Percentiles rank a stretch among this genome's conserved stretches.
phyloP scores from a whole-genome alignment of 2,888 invertebrate genomes.

The Lamproptera curius region DNA sequence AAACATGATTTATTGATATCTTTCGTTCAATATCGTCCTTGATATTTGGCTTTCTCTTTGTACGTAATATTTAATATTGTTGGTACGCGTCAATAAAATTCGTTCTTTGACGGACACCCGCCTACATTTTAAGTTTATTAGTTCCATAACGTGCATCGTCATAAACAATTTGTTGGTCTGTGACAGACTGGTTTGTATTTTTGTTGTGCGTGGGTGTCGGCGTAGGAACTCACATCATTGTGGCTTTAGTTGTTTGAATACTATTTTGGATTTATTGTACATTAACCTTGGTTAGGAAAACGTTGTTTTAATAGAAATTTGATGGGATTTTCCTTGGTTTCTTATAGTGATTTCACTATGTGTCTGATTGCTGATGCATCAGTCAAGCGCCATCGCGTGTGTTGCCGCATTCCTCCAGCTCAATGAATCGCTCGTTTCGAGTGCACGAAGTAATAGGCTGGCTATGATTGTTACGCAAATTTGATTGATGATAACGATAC shows the following conservation, averaged over 20 bases:
- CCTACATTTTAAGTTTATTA: slow-evolving; percentile 24
- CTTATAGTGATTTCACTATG: too few species aligned
- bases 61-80: slow-evolving; percentile 1
- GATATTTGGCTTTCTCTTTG: slow-evolving; percentile 1
- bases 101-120: slow-evolving; percentile 18
- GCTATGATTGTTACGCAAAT: slow-evolving; percentile 73
- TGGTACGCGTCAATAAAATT: slow-evolving; percentile 14
- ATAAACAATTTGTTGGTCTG: slow-evolving; percentile 19
- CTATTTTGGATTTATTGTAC: slow-evolving; percentile 8
- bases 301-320: slow-evolving; percentile 18
- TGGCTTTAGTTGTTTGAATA: slow-evolving; percentile 14
- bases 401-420: slow-evolving; percentile 48
- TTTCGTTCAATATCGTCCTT: not conserved
- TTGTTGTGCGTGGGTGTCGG: slow-evolving; percentile 32
- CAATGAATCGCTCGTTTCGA: slow-evolving; percentile 47
- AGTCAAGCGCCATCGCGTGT: slow-evolving; percentile 41
- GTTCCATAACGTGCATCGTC: slow-evolving; percentile 20
- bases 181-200: slow-evolving; percentile 29
- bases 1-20: not conserved
- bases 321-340: too few species aligned
- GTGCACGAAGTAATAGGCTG: slow-evolving; percentile 63
- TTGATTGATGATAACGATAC: slow-evolving; percentile 74
- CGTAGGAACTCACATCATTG: slow-evolving; percentile 19
- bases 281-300: not conserved
- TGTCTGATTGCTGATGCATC: too few species aligned